Conservation (phyloP, 2,888 invertebrate species). For the Myopa testacea region DNA sequence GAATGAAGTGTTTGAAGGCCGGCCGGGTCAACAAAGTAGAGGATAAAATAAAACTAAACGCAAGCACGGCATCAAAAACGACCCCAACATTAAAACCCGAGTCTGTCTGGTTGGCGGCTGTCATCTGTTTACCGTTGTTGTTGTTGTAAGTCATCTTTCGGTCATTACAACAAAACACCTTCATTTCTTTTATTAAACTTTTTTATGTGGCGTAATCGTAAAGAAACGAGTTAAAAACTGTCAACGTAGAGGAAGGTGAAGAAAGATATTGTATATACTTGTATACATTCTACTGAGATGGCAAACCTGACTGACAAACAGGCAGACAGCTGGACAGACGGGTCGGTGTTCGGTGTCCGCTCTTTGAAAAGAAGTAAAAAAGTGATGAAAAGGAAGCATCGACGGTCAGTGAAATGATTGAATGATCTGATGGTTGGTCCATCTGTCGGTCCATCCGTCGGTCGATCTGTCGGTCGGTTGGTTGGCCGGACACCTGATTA, state of each 20-base stretch:
- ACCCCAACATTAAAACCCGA: slow-evolving; percentile 26
- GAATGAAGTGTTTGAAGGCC: too few species aligned
- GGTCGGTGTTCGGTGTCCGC: neutral
- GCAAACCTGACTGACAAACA: neutral
- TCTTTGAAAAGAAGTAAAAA: too few species aligned
- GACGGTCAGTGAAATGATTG: too few species aligned
- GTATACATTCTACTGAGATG: neutral
- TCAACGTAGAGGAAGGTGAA: neutral
- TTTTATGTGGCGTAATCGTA: slow-evolving; percentile 37
- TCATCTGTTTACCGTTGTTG: neutral
- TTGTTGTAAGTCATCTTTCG: slow-evolving; percentile 32
- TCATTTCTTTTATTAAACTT: slow-evolving; percentile 19
- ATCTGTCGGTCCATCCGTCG: neutral
- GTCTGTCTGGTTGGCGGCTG: neutral
- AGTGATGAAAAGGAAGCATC: too few species aligned
- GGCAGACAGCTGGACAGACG: neutral
- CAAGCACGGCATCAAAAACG: slow-evolving; percentile 25
- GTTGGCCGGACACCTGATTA: neutral
- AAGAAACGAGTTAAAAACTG: slow-evolving; percentile 31
- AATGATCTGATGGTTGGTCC: too few species aligned
- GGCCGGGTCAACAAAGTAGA: slow-evolving; percentile 4
- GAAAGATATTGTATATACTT: neutral
- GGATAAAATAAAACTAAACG: slow-evolving; percentile 35
- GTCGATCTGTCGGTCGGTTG: too few species aligned
- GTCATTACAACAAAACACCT: slow-evolving; percentile 19